Base-by-base conservation (phyloP, 2,113 vertebrate genomes). In the Alligator mississippiensis region DNA sequence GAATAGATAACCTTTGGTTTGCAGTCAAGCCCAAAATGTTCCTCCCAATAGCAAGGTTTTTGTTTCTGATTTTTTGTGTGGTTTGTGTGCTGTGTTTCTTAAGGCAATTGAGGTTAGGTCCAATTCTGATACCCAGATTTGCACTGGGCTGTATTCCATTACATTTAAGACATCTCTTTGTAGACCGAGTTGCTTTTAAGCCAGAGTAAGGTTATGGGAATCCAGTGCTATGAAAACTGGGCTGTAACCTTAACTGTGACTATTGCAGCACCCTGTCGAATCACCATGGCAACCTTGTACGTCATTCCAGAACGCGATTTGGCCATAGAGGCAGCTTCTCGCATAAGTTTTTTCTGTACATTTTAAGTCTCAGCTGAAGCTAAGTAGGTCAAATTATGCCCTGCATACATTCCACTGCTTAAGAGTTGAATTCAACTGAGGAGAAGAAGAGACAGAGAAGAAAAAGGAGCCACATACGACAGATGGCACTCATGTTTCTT, bases 271-370 rank as follows among this genome's bases (percentile, higher is more conserved):
- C 5, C 0, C 61, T 1, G 6, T 64, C 61, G 15, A 72, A 93
- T 96, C 80, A 47, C 95, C 91, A 66, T 93, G 90, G 90, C 63
- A 96, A 95, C 93, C 11, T 9, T 4, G 34, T 80, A 77, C 92
- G 68, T 77, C 77, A 83, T 18, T 70, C n/a, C 12, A 47, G 47
- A 47, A 5, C 18, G 18, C 6, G 19, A 13, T 72, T 22, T 72
- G 68, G 68, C n/a, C 10, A 55, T n/a, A 87, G 7, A 80, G 77
- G 11, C 77, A 84, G 25, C 34, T 90, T 84, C 59, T 90, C 28
- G 76, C 90, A 84, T 87, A 19, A 74, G 95, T 87, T 17, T 59
- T 70, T 78, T 81, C 7, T 66, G 2, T 55, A 1, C 38, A 34
- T 88, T 94, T 93, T 79, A 90, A 85, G 55, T 55, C 68, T 1